Evolutionary conservation across 2,888 invertebrate genomes (phyloP), one percentile per base, ranked within the genome.

Genomic region (Belgica antarctica): DNA sequence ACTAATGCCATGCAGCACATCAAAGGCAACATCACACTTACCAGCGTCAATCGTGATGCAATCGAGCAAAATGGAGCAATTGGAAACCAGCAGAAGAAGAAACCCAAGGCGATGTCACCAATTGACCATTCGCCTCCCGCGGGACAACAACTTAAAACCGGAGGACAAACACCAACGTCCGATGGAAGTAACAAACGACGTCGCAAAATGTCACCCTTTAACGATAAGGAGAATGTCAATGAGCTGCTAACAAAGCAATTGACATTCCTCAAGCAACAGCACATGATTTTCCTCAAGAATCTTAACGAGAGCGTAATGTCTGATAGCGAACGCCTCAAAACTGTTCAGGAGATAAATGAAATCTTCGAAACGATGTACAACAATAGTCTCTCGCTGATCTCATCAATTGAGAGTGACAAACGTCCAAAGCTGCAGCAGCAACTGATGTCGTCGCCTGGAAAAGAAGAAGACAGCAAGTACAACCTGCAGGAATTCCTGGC

Each of bases 391-490:
- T 28, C 34, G 5, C 17, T 70, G 5, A 74, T 72, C 22, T 71
- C 71, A 65, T 31, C 71, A 72, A 68, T 68, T n/a, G 68, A 68
- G 15, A 73, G 73, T 25, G 62, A 73, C 66, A 71, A 24, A 70
- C 46, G 17, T 2, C 31, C 31, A 19, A 57, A 69, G 19, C 12
- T 62, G 2, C 31, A 57, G 25, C 31, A 57, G 31, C 24, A 57
- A 59, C n/a, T n/a, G n/a, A n/a, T n/a, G n/a, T 7, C 28, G 31
- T 8, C 34, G 25, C 41, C 41, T n/a, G n/a, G n/a, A n/a, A n/a
- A n/a, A n/a, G n/a, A n/a, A n/a, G 79, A 79, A 24, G 78, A 80
- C 71, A 80, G 80, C n/a, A 52, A 24, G 7, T 59, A n/a, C 19
- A 19, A 15, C n/a, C 27, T 70, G 27, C 70, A 59, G 15, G 70